phyloP scores from a whole-genome alignment of 2,797 vertebrate species.

The Leuciscus waleckii region DNA sequence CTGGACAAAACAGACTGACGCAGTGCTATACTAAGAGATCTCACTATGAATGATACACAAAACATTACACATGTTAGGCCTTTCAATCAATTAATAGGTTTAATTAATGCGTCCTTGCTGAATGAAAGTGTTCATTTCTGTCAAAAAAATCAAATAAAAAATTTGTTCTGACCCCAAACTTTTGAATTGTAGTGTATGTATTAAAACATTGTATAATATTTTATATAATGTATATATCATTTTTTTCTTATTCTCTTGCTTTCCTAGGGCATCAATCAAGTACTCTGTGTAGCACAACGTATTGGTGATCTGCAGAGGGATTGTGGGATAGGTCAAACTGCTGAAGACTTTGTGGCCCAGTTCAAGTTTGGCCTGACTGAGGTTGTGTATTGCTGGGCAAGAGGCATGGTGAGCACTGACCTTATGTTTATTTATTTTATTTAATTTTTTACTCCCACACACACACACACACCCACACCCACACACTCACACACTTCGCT shows the following conservation, averaged over 20 bases:
- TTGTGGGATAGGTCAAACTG: slow-evolving; percentile 85
- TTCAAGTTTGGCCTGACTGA: slow-evolving; percentile 92
- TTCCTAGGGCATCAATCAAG: slow-evolving; percentile 82
- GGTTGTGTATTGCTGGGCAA: slow-evolving; percentile 94
- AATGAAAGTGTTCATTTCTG: neutral
- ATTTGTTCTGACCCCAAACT: neutral
- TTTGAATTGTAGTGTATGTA: neutral
- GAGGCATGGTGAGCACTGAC: slow-evolving; percentile 87
- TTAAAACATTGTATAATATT: neutral
- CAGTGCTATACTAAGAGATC: neutral
- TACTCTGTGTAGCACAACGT: slow-evolving; percentile 82
- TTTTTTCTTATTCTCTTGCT: neutral
- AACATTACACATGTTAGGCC: neutral
- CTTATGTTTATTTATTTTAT: neutral
- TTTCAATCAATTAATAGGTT: neutral
- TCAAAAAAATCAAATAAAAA: neutral
- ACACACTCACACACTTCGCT: no score
- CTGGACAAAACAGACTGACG: neutral
- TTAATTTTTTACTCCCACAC: no score
- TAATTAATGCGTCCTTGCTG: neutral
- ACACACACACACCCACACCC: no score
- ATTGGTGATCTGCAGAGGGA: slow-evolving; percentile 88
- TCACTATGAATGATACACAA: neutral
- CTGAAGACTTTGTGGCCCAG: slow-evolving; percentile 89
- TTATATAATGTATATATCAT: neutral